Conservation (phyloP, 2,888 invertebrate genomes). For the Miltochrista miniata region DNA sequence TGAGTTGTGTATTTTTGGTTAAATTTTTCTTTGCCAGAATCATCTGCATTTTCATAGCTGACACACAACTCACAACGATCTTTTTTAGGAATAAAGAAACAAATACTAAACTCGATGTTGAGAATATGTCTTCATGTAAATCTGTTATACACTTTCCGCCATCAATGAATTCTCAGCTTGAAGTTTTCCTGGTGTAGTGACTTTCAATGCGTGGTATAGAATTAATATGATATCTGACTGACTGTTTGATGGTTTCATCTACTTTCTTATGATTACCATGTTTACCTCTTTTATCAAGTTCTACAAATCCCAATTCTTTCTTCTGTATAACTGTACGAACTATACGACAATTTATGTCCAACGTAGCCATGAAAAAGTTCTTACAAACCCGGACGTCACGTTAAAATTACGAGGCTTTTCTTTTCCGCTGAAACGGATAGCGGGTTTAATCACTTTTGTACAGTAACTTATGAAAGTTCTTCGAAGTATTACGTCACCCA, state of each 20-base stretch:
- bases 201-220: conserved; percentile 10
- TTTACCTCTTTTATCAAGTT: conserved; percentile 3
- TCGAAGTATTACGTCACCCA: conserved; percentile 2
- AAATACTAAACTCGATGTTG: conserved; percentile 2
- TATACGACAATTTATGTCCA: conserved; percentile 3
- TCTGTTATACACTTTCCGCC: conserved; percentile 12
- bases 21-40: conserved; percentile 2
- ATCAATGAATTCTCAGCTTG: conserved; percentile 9
- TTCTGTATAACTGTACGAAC: not conserved
- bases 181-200: not conserved
- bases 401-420: conserved; percentile 1
- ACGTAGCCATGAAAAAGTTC: not conserved
- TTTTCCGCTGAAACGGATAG: conserved; percentile 6
- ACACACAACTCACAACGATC: conserved; percentile 4
- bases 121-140: conserved; percentile 2
- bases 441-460: conserved; percentile 5
- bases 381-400: not conserved
- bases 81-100: conserved; percentile 9
- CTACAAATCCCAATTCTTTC: conserved; percentile 4
- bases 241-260: not conserved
- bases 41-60: conserved; percentile 1
- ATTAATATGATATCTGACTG: conserved; percentile 3
- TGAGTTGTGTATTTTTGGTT: not conserved
- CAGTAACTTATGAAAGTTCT: conserved; percentile 4
- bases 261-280: conserved; percentile 7